Evolutionary conservation across 2,797 vertebrate species (phyloP).

Genomic region (Danio jaintianensis): DNA sequence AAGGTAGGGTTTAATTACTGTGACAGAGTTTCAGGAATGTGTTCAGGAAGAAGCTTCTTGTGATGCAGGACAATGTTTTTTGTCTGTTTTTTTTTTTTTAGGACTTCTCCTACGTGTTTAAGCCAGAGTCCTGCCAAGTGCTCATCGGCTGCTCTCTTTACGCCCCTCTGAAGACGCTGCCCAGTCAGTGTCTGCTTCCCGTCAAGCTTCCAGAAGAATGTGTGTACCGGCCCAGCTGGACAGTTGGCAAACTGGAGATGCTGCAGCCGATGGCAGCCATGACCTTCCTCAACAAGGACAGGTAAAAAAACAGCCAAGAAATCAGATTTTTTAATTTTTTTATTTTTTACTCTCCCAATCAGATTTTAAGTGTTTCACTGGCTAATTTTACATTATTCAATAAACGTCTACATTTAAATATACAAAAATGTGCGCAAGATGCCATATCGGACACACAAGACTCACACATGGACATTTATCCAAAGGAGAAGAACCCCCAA

Average conservation of each 20-base stretch:
- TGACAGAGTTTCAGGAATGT: neutral
- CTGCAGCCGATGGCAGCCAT: constrained; percentile 88
- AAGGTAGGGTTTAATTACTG: constrained; percentile 79
- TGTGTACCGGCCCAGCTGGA: constrained; percentile 93
- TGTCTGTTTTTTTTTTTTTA: constrained; percentile 61
- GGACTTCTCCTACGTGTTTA: constrained; percentile 97
- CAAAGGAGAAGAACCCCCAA: too few relatives aligned
- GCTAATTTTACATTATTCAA: too few relatives aligned
- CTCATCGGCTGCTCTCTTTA: constrained; percentile 97
- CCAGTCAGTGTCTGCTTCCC: constrained; percentile 93
- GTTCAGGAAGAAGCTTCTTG: neutral
- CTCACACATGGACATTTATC: too few relatives aligned
- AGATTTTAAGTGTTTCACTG: neutral
- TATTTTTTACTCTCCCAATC: too few relatives aligned
- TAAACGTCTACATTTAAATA: too few relatives aligned
- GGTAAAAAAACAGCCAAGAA: constrained; percentile 73
- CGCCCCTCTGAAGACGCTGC: constrained; percentile 93
- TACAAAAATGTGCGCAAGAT: too few relatives aligned
- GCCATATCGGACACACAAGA: too few relatives aligned
- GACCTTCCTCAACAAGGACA: constrained; percentile 92
- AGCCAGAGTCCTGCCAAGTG: constrained; percentile 90
- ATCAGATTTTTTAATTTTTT: neutral
- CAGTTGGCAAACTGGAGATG: constrained; percentile 91
- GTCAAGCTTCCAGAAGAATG: constrained; percentile 94
- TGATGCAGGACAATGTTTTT: neutral